Evolutionary conservation across 2,888 invertebrate species (phyloP), one percentile per base, ranked within the genome.

Genomic region (Acleris cristana): DNA sequence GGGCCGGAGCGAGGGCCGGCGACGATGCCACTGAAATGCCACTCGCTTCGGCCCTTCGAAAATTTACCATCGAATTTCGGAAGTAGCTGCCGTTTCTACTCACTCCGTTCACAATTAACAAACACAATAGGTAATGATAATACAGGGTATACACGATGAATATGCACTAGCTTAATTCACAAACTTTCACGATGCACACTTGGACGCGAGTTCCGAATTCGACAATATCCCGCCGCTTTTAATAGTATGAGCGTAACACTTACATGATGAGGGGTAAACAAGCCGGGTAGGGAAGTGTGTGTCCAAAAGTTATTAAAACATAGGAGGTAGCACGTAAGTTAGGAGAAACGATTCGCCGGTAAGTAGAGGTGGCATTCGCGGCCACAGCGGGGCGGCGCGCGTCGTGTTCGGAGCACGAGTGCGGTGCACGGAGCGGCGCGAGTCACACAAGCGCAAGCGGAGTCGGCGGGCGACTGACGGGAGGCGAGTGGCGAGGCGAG

Each of bases 321-420:
- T 88, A 89, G 87, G 85, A 86, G 90, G 87, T 89, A 88, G 88
- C 89, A 90, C 89, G 84, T 86, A 90, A 91, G 89, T 90, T 87
- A 86, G 85, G 85, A 87, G 86, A 86, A 90, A 90, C 86, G 87
- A 79, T 86, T 92, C 87, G 93, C 91, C 93, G 93, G 93, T 93
- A 93, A 92, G 88, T 86, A 93, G 92, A 93, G 89, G 92, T 93
- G 93, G 93, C 94, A 93, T 93, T 94, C 90, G 93, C 93, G 93
- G 93, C 93, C 93, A 93, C 92, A 90, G 93, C 79, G 85, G 88
- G 88, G 89, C 86, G 90, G 90, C 91, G 86, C 92, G 91, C 90
- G 92, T 92, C 92, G 92, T 90, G 91, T 79, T 92, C 90, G 88
- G 90, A 78, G 88, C 90, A 91, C 92, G 90, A 92, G 90, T 92